These are phyloP conservation scores for Oikopleura vanhoeffeni DNA, from an alignment of 23 tunicate species.

Conservation along the genomic window DNA sequence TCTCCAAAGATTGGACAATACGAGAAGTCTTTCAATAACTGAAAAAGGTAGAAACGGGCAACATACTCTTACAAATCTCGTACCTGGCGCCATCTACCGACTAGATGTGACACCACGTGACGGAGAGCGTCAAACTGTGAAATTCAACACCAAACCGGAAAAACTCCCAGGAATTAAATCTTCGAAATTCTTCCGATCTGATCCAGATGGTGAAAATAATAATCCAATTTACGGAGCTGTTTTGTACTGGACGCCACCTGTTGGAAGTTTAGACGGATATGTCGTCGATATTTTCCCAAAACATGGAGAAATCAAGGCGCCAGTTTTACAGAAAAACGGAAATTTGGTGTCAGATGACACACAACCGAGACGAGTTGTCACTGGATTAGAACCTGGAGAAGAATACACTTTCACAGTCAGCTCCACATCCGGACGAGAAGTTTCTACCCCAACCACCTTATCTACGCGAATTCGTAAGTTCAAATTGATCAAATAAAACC, in stretches of 20 bases:
- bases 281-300: neutral
- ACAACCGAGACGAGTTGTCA: neutral
- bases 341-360: neutral
- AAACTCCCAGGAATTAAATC: neutral
- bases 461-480: constrained; percentile 1
- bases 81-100: neutral
- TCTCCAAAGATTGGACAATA: neutral
- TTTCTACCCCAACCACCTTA: neutral
- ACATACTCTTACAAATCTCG: neutral
- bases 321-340: constrained; percentile 4
- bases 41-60: neutral
- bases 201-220: neutral
- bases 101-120: neutral
- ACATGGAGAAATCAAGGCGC: constrained; percentile 9
- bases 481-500: too few relatives aligned
- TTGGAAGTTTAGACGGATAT: neutral
- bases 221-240: neutral
- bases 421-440: neutral
- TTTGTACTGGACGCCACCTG: constrained; percentile 14
- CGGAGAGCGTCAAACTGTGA: neutral
- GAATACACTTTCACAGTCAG: neutral
- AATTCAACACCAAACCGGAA: constrained; percentile 6
- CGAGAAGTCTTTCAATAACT: neutral
- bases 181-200: neutral
- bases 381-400: neutral